A percentile compares a stretch with the other conserved stretches of the same genome.
Evolutionary conservation across 1,140 invertebrate species (phyloP).

Genomic region (Ptiloglossa arizonensis): DNA sequence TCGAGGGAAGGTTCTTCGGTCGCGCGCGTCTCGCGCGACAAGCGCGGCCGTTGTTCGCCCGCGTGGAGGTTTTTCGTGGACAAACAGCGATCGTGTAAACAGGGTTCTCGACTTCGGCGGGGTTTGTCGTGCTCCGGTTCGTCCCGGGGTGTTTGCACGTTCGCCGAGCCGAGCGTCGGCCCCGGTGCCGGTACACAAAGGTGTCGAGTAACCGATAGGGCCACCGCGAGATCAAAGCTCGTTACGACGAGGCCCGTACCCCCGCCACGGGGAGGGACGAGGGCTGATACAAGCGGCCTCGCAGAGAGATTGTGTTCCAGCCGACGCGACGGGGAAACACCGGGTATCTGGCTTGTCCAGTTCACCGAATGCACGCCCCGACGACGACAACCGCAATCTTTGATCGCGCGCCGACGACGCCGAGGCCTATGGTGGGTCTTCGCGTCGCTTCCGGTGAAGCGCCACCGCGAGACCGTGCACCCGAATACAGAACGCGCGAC

Average conservation of each 20-base stretch:
- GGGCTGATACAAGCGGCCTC: constrained; percentile 43
- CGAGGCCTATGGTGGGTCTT: constrained; percentile 8
- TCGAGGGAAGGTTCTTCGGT: too few relatives aligned
- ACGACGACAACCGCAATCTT: constrained; percentile 36
- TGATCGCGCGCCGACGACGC: constrained; percentile 27
- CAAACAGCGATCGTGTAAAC: constrained; percentile 30
- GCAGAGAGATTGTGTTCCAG: constrained; percentile 47
- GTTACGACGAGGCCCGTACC: constrained; percentile 52
- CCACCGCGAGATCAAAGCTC: constrained; percentile 64
- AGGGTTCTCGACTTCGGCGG: constrained; percentile 31
- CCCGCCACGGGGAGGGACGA: background rate
- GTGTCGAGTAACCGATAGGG: constrained; percentile 65
- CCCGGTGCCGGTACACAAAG: constrained; percentile 54
- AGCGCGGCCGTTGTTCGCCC: background rate
- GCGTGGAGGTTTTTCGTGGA: constrained; percentile 34
- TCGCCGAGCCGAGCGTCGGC: constrained; percentile 10
- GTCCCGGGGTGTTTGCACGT: constrained; percentile 54
- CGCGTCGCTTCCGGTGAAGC: constrained; percentile 33
- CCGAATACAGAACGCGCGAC: background rate
- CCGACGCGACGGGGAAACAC: constrained; percentile 13
- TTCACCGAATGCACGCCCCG: background rate
- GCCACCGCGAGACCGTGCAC: background rate
- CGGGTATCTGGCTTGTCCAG: constrained; percentile 46
- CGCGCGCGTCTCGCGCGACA: background rate
- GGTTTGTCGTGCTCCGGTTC: constrained; percentile 21